Evolutionary conservation across 2,113 vertebrate genomes (phyloP), one percentile per base, ranked within the genome.

Genomic region (Physeter macrocephalus): DNA sequence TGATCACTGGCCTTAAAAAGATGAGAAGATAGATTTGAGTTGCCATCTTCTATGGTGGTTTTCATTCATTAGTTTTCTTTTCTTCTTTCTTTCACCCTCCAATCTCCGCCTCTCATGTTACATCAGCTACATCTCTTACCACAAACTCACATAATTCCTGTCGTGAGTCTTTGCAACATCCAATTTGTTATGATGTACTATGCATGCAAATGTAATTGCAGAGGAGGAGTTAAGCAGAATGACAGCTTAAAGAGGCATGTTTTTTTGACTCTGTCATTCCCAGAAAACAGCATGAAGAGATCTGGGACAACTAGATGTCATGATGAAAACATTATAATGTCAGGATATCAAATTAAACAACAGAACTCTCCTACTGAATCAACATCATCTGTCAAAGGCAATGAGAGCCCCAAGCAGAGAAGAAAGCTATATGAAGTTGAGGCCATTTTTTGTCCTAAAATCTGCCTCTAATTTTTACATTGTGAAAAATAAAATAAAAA

Each of bases 161-260:
- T 96, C 86, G 9, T 86, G 43, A 96, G 90, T 90, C 95, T 98
- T 98, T 78, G 91, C 95, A 97, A 96, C 93, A 98, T 97, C 97
- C 98, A 98, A 98, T 98, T 98, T 98, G 97, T 98, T 98, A 98
- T 98, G 98, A 98, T 98, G 92, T 98, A 98, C 98, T 98, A 98
- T 98, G 95, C 96, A 98, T 98, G 98, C 87, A 49, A 97, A 98
- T 97, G 82, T 98, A 98, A 98, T 98, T 98, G 97, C 93, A 98
- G 85, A 98, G 98, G 97, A 98, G 98, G 97, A 97, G 97, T 98
- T 98, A 98, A 97, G 72, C 91, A 96, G 96, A 98, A 82, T 97
- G 97, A 96, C 97, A 98, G 90, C 96, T 98, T 98, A 98, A 98
- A 98, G 97, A 97, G 74, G 74, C 82, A 90, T 95, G 49, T 89